Conservation (phyloP, 2,888 invertebrate species). For the Macrophya annulata region DNA sequence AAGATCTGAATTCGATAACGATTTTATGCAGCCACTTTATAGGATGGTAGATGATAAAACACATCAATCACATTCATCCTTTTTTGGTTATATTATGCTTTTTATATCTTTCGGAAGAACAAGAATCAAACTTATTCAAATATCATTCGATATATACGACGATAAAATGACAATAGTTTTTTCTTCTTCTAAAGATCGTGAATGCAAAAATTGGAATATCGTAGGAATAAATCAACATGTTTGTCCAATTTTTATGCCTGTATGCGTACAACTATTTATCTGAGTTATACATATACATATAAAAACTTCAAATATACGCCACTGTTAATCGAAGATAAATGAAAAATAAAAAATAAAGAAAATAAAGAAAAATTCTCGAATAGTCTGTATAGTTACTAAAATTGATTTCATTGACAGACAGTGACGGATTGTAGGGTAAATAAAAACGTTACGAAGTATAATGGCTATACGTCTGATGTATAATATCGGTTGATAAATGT, state of each 20-base stretch:
- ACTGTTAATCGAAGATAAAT: not conserved
- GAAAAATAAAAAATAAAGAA: too few species aligned
- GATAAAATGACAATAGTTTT: not conserved
- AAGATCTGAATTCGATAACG: too few species aligned
- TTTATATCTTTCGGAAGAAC: not conserved
- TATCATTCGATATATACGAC: not conserved
- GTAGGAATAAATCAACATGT: conserved; percentile 28
- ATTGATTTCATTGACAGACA: conserved; percentile 33
- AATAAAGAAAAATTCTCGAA: not conserved
- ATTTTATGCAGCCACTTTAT: not conserved
- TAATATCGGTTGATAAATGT: not conserved
- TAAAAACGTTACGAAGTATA: conserved; percentile 16
- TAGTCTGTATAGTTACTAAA: not conserved
- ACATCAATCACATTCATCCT: not conserved
- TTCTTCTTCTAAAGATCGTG: too few species aligned
- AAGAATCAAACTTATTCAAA: conserved; percentile 35
- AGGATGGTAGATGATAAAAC: not conserved
- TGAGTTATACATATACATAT: not conserved
- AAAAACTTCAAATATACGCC: not conserved
- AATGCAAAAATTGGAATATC: not conserved
- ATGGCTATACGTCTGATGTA: not conserved
- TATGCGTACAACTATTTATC: not conserved
- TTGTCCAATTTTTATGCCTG: not conserved
- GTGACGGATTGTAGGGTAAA: conserved; percentile 3
- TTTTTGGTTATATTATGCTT: not conserved